Base-by-base conservation (phyloP, 2,797 vertebrate genomes). In the Diglossa cyanea region DNA sequence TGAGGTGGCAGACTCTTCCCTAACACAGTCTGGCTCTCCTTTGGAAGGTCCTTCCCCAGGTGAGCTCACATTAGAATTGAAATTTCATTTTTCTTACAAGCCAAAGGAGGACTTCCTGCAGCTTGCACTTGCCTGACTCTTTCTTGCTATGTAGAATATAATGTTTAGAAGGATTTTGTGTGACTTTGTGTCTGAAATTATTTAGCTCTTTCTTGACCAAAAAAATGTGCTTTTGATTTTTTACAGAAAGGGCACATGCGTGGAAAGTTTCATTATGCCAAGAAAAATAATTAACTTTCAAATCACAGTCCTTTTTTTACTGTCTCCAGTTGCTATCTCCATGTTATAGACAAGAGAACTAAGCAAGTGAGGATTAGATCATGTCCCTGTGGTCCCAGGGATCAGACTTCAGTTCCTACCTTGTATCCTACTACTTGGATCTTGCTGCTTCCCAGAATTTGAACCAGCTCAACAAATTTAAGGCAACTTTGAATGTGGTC, bases 251-350 rank as follows among this genome's bases (percentile, higher is more conserved):
- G 47, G 42, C 45, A 65, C 35, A 18, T n/a, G 5, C 42, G 17
- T 61, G 74, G n/a, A 37, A 88, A 87, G 19, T 90, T 81, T 70
- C 13, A 19, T 83, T 47, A 45, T 0, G 44, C 83, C 83, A 95
- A 95, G 66, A 79, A 84, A 95, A 94, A 75, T 24, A 81, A 74
- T 85, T 61, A 67, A 51, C 35, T 88, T 75, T 42, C 28, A 81
- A 75, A 90, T 78, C 40, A 50, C 0, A 0, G 14, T 72, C 53
- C 9, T 55, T 70, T 70, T 83, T 94, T 91, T 44, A 63, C 61
- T 70, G 42, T 85, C 60, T 66, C 17, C 26, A 67, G 31, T 92
- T 85, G n/a, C 68, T 76, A 39, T 80, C 71, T 71, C 42, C 6
- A 21, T 88, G 75, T 94, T 54, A 74, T n/a, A 74, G 25, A 50